Evolutionary conservation across 1,140 invertebrate species (phyloP).

Genomic region (Orius insidiosus): DNA sequence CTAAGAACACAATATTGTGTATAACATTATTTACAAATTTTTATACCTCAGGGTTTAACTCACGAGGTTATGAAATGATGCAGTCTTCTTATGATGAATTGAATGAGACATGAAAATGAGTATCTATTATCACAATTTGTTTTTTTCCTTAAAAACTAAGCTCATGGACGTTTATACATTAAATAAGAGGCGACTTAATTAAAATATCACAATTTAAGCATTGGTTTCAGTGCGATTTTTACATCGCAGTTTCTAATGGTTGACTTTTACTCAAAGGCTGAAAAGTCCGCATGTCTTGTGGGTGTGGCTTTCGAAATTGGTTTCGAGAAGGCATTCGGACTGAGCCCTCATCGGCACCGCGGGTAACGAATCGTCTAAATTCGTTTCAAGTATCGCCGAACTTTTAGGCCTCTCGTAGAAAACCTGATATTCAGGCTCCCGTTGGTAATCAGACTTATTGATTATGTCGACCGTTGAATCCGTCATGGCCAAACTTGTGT

Average conservation of each 20-base stretch:
- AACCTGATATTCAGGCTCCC: constrained; percentile 17
- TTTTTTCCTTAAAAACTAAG: no score
- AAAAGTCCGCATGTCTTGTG: constrained; percentile 33
- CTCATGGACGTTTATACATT: no score
- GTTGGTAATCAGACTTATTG: constrained; percentile 17
- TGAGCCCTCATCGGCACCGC: constrained; percentile 35
- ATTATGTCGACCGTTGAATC: constrained; percentile 37
- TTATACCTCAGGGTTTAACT: no score
- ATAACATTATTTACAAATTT: no score
- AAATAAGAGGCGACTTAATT: no score
- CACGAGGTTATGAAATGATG: no score
- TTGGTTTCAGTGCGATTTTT: constrained; percentile 18
- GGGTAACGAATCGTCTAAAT: constrained; percentile 27
- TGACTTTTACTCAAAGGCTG: constrained; percentile 52
- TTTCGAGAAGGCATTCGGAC: constrained; percentile 60
- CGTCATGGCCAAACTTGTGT: constrained; percentile 33
- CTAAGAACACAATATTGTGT: no score
- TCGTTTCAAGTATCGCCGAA: constrained; percentile 33
- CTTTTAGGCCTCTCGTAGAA: constrained; percentile 30
- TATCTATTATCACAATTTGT: no score
- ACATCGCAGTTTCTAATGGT: constrained; percentile 73
- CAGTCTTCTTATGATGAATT: no score
- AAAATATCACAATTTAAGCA: constrained; percentile 10
- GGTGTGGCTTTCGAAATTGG: constrained; percentile 47
- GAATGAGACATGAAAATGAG: no score